Conservation (phyloP, 2,888 invertebrate species). For the Achlya flavicornis region DNA sequence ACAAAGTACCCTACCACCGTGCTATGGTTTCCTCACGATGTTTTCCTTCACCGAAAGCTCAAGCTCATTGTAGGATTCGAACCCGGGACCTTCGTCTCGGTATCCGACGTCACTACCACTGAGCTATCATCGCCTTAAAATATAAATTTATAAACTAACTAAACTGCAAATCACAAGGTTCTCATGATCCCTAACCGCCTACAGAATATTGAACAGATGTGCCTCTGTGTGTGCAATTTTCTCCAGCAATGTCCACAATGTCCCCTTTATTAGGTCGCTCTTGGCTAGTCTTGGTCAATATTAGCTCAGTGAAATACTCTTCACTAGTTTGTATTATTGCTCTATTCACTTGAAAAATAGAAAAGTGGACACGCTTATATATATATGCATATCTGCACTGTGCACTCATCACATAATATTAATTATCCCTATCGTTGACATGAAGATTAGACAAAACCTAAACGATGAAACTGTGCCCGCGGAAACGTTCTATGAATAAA, state of each 20-base stretch:
- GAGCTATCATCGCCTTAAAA: too few relatives aligned
- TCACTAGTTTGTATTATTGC: constrained; percentile 24
- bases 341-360: neutral
- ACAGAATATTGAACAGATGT: constrained; percentile 44
- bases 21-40: too few relatives aligned
- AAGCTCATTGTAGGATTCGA: too few relatives aligned
- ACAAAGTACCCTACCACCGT: too few relatives aligned
- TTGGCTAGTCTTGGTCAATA: constrained; percentile 48
- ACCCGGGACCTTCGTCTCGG: too few relatives aligned
- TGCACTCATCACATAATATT: neutral
- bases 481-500: too few relatives aligned
- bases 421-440: neutral
- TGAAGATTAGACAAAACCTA: too few relatives aligned
- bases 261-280: constrained; percentile 46
- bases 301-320: constrained; percentile 36
- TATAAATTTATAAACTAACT: too few relatives aligned
- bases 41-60: too few relatives aligned
- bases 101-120: too few relatives aligned
- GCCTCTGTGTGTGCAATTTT: constrained; percentile 30
- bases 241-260: constrained; percentile 34
- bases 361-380: neutral
- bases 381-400: neutral
- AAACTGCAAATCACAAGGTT: neutral
- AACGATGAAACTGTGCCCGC: too few relatives aligned
- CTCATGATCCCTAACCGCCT: constrained; percentile 18